phyloP scores from a whole-genome alignment of 2,797 vertebrate species.

The Morus bassanus region DNA sequence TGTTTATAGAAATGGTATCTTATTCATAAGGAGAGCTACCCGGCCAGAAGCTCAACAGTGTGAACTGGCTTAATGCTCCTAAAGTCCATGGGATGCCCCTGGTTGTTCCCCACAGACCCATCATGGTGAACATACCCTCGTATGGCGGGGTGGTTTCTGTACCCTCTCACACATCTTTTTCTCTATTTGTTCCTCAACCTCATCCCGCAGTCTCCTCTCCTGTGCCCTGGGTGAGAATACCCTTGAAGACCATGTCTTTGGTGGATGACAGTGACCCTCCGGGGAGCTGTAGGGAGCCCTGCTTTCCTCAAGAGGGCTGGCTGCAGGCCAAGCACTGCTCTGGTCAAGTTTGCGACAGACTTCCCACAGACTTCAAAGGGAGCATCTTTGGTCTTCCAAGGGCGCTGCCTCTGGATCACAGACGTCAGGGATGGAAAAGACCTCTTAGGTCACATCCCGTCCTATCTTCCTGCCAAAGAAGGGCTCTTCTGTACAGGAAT shows the following conservation, averaged over 20 bases:
- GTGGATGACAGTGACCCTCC: neutral
- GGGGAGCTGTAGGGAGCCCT: neutral
- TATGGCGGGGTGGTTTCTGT: neutral
- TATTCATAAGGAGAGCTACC: neutral
- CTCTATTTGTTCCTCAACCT: neutral
- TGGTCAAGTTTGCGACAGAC: neutral
- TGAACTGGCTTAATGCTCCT: neutral
- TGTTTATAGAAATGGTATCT: neutral
- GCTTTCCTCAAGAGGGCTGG: neutral
- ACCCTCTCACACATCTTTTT: neutral
- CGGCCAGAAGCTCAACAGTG: neutral
- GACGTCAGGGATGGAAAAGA: slow-evolving; percentile 15
- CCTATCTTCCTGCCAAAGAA: slow-evolving; percentile 14
- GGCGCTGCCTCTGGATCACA: neutral
- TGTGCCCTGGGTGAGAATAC: neutral
- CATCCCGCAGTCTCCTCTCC: neutral
- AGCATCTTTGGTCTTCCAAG: slow-evolving; percentile 18
- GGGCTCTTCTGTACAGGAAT: neutral
- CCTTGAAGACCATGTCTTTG: neutral
- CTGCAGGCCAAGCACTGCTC: neutral
- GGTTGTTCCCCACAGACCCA: neutral
- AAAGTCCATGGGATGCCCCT: neutral
- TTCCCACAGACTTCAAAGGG: slow-evolving; percentile 21
- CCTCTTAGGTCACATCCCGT: slow-evolving; percentile 15
- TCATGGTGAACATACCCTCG: neutral